Evolutionary conservation across 2,113 vertebrate species (phyloP), one percentile per base, ranked within the genome.

Genomic region (Paedocypris sp.): DNA sequence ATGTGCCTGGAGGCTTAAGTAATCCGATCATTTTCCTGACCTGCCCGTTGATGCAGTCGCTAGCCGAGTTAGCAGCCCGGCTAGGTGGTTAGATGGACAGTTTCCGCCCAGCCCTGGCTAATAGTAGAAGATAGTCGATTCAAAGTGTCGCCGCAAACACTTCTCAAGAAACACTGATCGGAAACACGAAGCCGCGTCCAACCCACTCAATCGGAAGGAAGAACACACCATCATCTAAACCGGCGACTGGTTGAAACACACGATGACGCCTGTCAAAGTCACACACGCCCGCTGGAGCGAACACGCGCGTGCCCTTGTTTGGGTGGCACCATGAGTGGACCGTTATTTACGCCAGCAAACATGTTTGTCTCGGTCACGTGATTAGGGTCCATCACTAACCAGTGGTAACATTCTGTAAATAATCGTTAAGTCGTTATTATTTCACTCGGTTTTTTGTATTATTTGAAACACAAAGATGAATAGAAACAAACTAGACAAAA

Each of bases 91-190:
- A 12, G 22, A 52, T 58, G 52, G 60, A 15, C 60, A 46, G 60
- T 52, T 45, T 59, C 63, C 66, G 53, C 66, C 66, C 66, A 59
- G 23, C 29, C 15, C 18, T 25, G 22, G 66, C 31, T 63, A 13
- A 20, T 46, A 35, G 22, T 35, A 54, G 45, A 35, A 63, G 19
- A 45, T 18, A 4, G 26, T 54, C 38, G 53, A 57, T 43, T 20
- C 11, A 57, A 41, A 25, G 39, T 26, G 4, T 12, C 53, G 38
- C 25, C 32, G 38, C 36, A 32, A 25, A 43, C 39, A 12, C 42
- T 22, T 28, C 13, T 13, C 16, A 28, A 9, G 22, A 20, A 6
- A 9, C 25, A 22, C 54, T 6, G 26, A 8, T 28, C 1, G 4
- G 16, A 15, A 35, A 32, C 3, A 5, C 32, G 19, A 31, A 29